Base-by-base conservation (phyloP, 2,113 vertebrate species). In the Scalopus aquaticus region DNA sequence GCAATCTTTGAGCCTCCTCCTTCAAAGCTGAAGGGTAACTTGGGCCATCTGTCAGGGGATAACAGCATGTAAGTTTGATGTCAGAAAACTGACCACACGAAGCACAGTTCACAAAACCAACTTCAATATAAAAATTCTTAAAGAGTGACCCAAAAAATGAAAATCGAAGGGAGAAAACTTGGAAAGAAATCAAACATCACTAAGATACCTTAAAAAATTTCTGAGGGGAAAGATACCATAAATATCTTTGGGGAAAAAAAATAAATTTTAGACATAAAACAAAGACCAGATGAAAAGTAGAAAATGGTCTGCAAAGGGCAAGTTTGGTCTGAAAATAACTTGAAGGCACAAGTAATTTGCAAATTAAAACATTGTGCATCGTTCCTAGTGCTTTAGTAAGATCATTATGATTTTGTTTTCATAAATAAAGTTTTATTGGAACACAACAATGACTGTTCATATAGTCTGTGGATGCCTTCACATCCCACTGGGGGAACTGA, bases 151-250 rank as follows among this genome's bases (percentile, higher is more conserved):
- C 64, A 44, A 28, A 56, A 30, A 32, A 42, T n/a, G 39, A 70
- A 92, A 93, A 85, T 51, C 86, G 85, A 79, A 93, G n/a, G 35
- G 20, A 79, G 54, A 90, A 70, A 69, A 89, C 6, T 3, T 91
- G 70, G 35, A 80, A 32, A 95, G 56, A 82, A 65, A 20, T 73
- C 58, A 46, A 64, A 74, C 56, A 82, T 94, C 28, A 32, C 20
- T 20, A 51, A 70, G 56, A 80, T 13, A 10, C 24, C 24, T 87
- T 56, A 76, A 73, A 39, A 22, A 70, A 81, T 4, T 69, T 76
- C 64, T 56, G 49, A 51, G 49, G 5, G 39, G 69, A 67, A 76
- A 72, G 20, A 83, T 3, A 60, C n/a, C 37, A 51, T n/a, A 76
- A 88, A 56, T 79, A 70, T 77, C 51, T 82, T 44, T 60, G 24